These are phyloP conservation scores for Paramormyrops kingsleyae DNA, from an alignment of 2,113 vertebrate species.

Conservation along the genomic window DNA sequence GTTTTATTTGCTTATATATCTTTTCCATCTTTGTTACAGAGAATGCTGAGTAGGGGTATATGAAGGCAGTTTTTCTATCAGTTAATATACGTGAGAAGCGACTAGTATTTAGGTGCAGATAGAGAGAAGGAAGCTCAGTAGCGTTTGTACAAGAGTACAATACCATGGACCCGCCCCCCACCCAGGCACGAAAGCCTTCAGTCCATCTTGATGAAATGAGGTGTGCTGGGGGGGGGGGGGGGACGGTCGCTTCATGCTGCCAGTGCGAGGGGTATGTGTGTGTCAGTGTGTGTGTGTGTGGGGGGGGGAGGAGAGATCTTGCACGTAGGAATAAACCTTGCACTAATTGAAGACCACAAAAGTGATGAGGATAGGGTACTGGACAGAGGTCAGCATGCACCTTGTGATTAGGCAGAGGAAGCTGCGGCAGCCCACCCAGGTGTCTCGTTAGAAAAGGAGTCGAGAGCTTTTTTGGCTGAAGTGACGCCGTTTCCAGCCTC, in stretches of 20 bases:
- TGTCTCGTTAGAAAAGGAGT: conserved; percentile 13
- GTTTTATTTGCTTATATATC: not conserved
- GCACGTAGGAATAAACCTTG: not conserved
- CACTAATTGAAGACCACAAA: not conserved
- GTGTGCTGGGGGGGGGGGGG: not conserved
- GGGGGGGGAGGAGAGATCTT: not conserved
- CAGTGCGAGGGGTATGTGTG: not conserved
- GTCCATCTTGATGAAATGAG: not conserved
- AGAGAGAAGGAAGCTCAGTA: not conserved
- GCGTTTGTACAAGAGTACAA: not conserved
- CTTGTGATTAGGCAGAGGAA: not conserved
- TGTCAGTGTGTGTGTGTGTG: not conserved
- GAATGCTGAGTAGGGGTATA: not conserved
- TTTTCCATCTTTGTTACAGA: not conserved
- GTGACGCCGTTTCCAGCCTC: conserved; percentile 14
- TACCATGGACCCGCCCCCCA: not conserved
- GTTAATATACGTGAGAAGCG: not conserved
- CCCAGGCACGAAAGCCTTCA: not conserved
- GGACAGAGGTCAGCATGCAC: not conserved
- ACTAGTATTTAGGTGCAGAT: not conserved
- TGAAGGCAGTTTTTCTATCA: not conserved
- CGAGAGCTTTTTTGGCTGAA: not conserved
- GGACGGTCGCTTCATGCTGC: not conserved
- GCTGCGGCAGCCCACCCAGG: conserved; percentile 1
- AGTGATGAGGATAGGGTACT: not conserved